A percentile compares a stretch with the other conserved stretches of the same genome.
Conservation (phyloP, 2,888 invertebrate genomes). For the Coronaproctus castanopsis region DNA sequence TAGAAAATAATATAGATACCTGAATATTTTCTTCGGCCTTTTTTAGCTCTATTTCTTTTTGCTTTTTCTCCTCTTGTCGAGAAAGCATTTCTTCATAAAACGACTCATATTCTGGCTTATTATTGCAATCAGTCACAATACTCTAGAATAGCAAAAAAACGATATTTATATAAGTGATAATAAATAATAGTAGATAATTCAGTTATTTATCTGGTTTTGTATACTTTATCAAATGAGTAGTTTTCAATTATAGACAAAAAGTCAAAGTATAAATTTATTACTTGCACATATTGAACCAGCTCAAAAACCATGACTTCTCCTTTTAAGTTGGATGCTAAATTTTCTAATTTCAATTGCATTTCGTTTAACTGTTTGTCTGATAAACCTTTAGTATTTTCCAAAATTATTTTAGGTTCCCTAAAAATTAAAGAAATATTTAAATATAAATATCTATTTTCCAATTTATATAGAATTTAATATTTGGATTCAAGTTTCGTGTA, state of each 20-base stretch:
- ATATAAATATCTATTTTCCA: background rate
- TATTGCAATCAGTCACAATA: constrained; percentile 57
- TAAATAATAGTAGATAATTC: no score
- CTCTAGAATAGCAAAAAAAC: constrained; percentile 30
- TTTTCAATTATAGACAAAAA: background rate
- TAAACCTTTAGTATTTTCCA: constrained; percentile 59
- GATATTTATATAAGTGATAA: no score
- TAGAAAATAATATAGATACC: no score
- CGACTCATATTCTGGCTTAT: constrained; percentile 58
- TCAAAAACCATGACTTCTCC: constrained; percentile 79
- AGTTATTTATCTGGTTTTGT: no score
- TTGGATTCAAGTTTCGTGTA: background rate
- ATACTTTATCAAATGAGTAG: no score
- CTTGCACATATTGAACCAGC: constrained; percentile 53
- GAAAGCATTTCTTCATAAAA: constrained; percentile 82
- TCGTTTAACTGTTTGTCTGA: constrained; percentile 44
- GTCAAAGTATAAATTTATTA: constrained; percentile 18
- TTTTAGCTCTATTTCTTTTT: constrained; percentile 38
- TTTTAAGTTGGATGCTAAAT: constrained; percentile 34
- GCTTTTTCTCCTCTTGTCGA: constrained; percentile 43
- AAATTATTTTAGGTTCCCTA: constrained; percentile 44
- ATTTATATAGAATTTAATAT: constrained; percentile 1
- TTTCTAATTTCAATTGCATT: constrained; percentile 38
- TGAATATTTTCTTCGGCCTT: constrained; percentile 44
- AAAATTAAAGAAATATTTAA: background rate